phyloP scores from a whole-genome alignment of 2,113 vertebrate species.

The Lasiurus cinereus region DNA sequence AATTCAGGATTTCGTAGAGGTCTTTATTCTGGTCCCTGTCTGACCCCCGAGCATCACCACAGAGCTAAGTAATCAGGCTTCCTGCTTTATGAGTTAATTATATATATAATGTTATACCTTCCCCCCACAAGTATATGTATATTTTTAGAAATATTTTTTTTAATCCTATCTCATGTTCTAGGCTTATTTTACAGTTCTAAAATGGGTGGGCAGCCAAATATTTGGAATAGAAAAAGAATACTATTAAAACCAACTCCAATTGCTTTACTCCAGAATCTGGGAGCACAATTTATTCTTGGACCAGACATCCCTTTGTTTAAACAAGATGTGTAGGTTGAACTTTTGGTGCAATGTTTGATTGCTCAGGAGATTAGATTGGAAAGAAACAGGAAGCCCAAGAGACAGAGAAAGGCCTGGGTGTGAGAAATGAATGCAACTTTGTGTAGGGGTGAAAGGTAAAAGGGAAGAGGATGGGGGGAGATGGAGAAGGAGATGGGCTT shows the following conservation, averaged over 20 bases:
- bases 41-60: neutral
- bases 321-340: constrained; percentile 1
- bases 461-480: rapidly evolving
- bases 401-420: neutral
- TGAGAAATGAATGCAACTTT: neutral
- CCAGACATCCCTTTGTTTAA: constrained; percentile 18
- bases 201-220: neutral
- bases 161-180: neutral
- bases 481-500: neutral
- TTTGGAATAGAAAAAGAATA: constrained; percentile 24
- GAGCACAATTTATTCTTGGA: neutral
- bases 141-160: neutral
- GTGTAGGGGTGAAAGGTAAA: neutral
- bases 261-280: neutral
- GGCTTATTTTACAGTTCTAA: constrained; percentile 21
- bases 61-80: neutral
- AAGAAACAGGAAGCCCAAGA: neutral
- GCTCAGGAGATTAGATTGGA: neutral
- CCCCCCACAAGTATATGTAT: no score
- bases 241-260: neutral
- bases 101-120: neutral
- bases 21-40: neutral
- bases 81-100: neutral
- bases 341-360: neutral
- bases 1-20: neutral